Evolutionary conservation across 2,797 vertebrate species (phyloP).

Genomic region (Sus cebifrons): DNA sequence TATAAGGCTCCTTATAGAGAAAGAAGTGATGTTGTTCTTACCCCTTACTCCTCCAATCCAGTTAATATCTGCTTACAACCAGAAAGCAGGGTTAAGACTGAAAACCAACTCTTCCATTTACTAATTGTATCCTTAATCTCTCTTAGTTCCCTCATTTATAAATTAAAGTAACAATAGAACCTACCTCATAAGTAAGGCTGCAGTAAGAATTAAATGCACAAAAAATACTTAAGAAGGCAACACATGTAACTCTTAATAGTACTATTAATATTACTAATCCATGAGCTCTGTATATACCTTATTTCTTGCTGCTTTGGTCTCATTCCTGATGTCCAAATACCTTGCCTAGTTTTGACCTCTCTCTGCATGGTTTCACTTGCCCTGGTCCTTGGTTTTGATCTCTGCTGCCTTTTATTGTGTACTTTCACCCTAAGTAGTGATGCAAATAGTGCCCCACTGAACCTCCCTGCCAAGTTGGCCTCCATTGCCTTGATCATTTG

Average conservation of each 20-base stretch:
- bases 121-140: not conserved
- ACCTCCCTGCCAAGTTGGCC: not conserved
- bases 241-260: not conserved
- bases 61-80: not conserved
- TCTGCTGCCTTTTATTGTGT: not conserved
- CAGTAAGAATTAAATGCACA: constrained; percentile 52
- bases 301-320: constrained; percentile 13
- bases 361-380: not conserved
- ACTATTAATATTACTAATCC: constrained; percentile 28
- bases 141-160: not conserved
- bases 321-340: constrained; percentile 1
- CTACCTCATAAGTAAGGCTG: not conserved
- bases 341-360: not conserved
- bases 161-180: constrained; percentile 46
- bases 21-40: constrained; percentile 39
- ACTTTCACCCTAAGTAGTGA: not conserved
- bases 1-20: not conserved
- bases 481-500: not conserved
- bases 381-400: not conserved
- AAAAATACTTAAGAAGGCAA: not conserved
- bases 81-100: constrained; percentile 2
- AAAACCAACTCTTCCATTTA: not conserved
- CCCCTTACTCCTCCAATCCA: not conserved
- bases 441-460: accelerated
- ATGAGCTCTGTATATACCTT: not conserved